phyloP scores from a whole-genome alignment of 2,113 vertebrate species.

The Saguinus midas region DNA sequence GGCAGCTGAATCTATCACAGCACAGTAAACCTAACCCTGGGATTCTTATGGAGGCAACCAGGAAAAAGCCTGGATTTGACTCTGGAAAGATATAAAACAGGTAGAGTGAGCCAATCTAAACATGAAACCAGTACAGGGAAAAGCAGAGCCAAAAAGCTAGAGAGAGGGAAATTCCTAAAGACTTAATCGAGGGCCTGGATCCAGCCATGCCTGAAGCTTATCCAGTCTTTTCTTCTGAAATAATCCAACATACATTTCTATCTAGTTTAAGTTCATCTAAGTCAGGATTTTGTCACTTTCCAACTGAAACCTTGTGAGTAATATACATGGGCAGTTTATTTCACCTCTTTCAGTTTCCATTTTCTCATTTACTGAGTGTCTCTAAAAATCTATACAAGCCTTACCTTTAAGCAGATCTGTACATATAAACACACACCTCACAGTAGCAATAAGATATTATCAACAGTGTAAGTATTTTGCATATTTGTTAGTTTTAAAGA shows the following conservation, averaged over 20 bases:
- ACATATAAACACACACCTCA: constrained; percentile 9
- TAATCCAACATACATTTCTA: background rate
- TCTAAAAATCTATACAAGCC: constrained; percentile 30
- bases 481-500: constrained; percentile 1
- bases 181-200: background rate
- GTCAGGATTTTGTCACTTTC: constrained; percentile 9
- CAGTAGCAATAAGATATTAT: background rate
- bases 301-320: constrained; percentile 32
- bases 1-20: background rate
- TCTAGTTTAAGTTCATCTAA: background rate
- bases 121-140: background rate
- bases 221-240: background rate
- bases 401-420: constrained; percentile 29
- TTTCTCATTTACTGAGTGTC: constrained; percentile 21
- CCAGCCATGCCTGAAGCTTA: background rate
- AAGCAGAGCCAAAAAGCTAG: background rate
- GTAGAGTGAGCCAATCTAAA: background rate
- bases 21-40: background rate
- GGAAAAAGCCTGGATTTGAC: background rate
- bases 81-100: background rate
- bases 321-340: background rate
- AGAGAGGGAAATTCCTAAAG: background rate
- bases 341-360: constrained; percentile 30
- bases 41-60: background rate
- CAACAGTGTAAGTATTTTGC: background rate